phyloP scores from a whole-genome alignment of 2,888 invertebrate species.

The Argyra leucocephala region DNA sequence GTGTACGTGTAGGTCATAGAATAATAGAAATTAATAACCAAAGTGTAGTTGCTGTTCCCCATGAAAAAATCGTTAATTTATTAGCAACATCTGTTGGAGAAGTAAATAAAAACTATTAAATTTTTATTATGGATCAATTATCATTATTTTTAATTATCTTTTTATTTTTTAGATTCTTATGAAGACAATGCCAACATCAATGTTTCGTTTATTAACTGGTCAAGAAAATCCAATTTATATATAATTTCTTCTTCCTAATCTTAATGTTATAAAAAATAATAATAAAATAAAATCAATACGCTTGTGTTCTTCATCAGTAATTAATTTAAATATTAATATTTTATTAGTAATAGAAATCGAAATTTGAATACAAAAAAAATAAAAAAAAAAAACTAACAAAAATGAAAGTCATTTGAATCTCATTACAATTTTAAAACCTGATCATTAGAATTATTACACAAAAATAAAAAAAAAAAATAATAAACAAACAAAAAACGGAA shows the following conservation, averaged over 20 bases:
- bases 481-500: not conserved
- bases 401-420: not conserved
- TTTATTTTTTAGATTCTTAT: constrained; percentile 76
- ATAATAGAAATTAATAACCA: constrained; percentile 99
- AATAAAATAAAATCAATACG: not conserved
- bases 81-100: constrained; percentile 98
- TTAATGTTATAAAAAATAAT: not conserved
- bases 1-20: constrained; percentile 95
- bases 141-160: not conserved
- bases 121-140: too few relatives aligned
- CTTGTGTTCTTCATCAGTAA: not conserved
- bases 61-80: constrained; percentile 98
- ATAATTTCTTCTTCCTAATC: constrained; percentile 46
- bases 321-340: not conserved
- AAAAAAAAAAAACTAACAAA: not conserved
- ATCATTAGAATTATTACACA: not conserved
- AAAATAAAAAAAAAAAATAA: not conserved
- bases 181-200: constrained; percentile 99
- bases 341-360: not conserved
- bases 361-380: not conserved
- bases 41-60: constrained; percentile 98
- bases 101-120: constrained; percentile 48
- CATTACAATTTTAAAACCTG: too few relatives aligned
- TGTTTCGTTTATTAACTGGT: constrained; percentile 97
- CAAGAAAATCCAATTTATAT: constrained; percentile 99